Base-by-base conservation (phyloP, 2,113 vertebrate genomes). In the Mugil cephalus region DNA sequence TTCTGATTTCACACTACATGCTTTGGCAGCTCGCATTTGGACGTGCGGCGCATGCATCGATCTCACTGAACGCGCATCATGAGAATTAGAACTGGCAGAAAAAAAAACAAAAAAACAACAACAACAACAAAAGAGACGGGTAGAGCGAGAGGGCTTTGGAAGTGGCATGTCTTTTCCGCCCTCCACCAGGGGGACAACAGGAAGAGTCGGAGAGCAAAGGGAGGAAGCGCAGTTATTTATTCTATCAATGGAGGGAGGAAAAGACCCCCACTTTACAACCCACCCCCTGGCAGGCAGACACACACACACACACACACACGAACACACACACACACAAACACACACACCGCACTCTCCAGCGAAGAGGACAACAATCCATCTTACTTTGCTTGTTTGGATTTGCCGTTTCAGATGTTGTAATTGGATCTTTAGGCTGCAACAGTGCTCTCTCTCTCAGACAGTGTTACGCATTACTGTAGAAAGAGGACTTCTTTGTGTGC, bases 181-280 rank as follows among this genome's bases (percentile, higher is more conserved):
- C 35, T 59, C n/a, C 47, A 61, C 50, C 35, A 55, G 18, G 43
- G 56, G 66, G 77, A 84, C 69, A 81, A 86, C 85, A 85, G 86
- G 84, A 88, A 88, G 69, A 72, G 43, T 72, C 73, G 59, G 61
- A 36, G 63, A 71, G 69, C 78, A 76, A 63, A 70, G 71, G 39
- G 56, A 80, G 87, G 87, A 89, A 89, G 65, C 69, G 30, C 63
- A 77, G 80, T 43, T 78, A 86, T 86, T 87, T 85, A 85, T 87
- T 87, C 77, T 79, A 9, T 86, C 72, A 84, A 86, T 86, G 70
- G 60, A 74, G 40, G 52, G 74, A 83, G 74, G 78, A 86, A 82
- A 51, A 78, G 36, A 83, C 66, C 50, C 71, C 58, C 48, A 36
- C 77, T 66, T 78, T 73, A 69, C 60, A 77, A 61, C 21, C 46